Base-by-base conservation (phyloP, 1,140 invertebrate genomes). In the Telenomus remus region DNA sequence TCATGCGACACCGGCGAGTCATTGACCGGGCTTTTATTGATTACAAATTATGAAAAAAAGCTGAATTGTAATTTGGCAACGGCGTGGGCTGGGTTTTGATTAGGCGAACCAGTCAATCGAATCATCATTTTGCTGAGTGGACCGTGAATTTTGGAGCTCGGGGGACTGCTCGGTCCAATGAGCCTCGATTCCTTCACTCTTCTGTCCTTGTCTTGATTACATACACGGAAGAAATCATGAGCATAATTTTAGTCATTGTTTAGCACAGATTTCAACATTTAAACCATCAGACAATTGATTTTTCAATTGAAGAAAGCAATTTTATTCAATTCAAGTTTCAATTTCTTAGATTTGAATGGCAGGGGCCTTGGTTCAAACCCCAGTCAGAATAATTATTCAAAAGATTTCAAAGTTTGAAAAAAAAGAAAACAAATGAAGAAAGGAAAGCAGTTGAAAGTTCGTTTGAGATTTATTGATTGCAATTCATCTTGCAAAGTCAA, bases 71-170 rank as follows among this genome's bases (percentile, higher is more conserved):
- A 64, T 69, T 63, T 53, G 19, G 27, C 16, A 56, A 57, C 35
- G 47, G 14, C 9, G n/a, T 48, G 43, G 43, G 12, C 27, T 50
- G 37, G 43, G 43, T 47, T 50, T 27, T 51, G 63, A 77, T 71
- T 65, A 54, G 59, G 39, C 1, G 14, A 46, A n/a, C 33, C 37
- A 66, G 14, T 65, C 59, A 49, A 73, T 78, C 65, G 65, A 65
- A 74, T 73, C 59, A 60, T 70, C 65, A 66, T 73, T 69, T 78
- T 70, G 70, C 56, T 57, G 69, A 74, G 65, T 55, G 65, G 65
- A 78, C 76, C 70, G 60, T 78, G 57, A 78, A 78, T 78, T 78
- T 78, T 59, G 60, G 60, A 61, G 35, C 66, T 65, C 61, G 37
- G 35, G 65, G 57, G 64, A 77, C 54, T 57, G 57, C 37, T 42